Base-by-base conservation (phyloP, 2,888 invertebrate genomes). In the Iselma pallidipennis region DNA sequence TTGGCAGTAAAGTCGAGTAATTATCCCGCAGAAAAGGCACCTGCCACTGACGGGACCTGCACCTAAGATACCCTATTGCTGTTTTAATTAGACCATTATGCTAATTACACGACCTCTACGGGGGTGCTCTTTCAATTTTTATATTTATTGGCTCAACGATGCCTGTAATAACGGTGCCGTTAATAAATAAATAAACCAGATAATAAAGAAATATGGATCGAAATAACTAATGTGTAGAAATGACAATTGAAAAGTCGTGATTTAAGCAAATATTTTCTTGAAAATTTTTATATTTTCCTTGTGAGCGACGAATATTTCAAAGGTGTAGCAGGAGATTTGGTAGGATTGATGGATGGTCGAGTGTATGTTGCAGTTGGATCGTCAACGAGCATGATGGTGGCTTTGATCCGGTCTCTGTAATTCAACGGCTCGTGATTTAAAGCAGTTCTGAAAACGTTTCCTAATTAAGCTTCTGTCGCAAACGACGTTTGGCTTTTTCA, bases 391-490 rank as follows among this genome's bases (percentile, higher is more conserved):
- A 28, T 33, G 23, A 49, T 33, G 37, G 51, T 21, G 45, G 42
- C 53, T 52, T 61, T 52, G 57, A 63, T 63, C 59, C 55, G 57
- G 55, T 23, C 61, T 57, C 50, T 57, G 49, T 78, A 80, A 80
- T 80, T 80, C 79, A 72, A 76, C 76, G 73, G 70, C 75, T 71
- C 75, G 76, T 80, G 79, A 80, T 80, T 80, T 79, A 78, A 76
- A 79, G 77, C 78, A 75, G 76, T 77, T 77, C 77, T 74, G 75
- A 78, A 80, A 82, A 80, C 80, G 80, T 80, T 81, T 81, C 79
- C 82, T 82, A 82, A 82, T 82, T 82, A 82, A 82, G 81, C 81
- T 77, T 80, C 81, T 82, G 82, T 82, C 81, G 81, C 80, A 79
- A 81, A 81, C 78, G 81, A 78, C 80, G 81, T 80, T 80, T 78